Evolutionary conservation across 1,140 invertebrate species (phyloP).

Genomic region (Parapsyche elsis): DNA sequence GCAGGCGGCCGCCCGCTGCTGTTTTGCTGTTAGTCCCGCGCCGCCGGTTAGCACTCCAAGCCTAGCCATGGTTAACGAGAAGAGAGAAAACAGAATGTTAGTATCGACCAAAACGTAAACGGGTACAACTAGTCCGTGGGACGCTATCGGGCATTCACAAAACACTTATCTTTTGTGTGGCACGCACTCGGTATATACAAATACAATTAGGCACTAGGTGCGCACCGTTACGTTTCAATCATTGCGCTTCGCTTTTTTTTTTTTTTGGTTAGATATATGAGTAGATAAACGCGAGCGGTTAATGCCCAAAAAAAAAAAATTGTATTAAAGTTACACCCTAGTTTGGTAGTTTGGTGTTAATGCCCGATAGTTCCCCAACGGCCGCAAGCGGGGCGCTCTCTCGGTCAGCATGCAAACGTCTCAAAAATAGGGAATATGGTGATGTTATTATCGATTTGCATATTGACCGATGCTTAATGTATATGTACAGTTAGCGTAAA

Average conservation of each 20-base stretch:
- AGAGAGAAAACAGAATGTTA: constrained; percentile 69
- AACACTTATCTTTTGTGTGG: constrained; percentile 45
- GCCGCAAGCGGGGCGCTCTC: constrained; percentile 34
- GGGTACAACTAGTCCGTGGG: constrained; percentile 55
- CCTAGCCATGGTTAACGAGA: constrained; percentile 71
- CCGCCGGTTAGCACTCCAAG: constrained; percentile 74
- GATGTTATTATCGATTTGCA: constrained; percentile 60
- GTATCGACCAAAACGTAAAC: constrained; percentile 68
- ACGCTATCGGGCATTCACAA: constrained; percentile 34
- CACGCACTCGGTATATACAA: constrained; percentile 57
- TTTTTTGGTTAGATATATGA: constrained; percentile 42
- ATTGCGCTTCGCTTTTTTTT: constrained; percentile 35
- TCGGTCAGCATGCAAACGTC: constrained; percentile 35
- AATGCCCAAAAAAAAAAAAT: constrained; percentile 60
- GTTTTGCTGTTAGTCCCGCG: constrained; percentile 58
- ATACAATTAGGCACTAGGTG: constrained; percentile 45
- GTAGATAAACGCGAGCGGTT: constrained; percentile 48
- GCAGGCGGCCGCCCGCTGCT: constrained; percentile 43
- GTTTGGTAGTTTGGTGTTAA: constrained; percentile 60
- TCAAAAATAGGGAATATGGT: not conserved
- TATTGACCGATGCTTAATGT: constrained; percentile 67
- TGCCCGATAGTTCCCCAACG: constrained; percentile 67
- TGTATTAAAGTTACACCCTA: constrained; percentile 60
- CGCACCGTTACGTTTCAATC: constrained; percentile 64
- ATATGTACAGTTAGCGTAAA: constrained; percentile 64